phyloP scores from a whole-genome alignment of 2,113 vertebrate species.

The Carlito syrichta region DNA sequence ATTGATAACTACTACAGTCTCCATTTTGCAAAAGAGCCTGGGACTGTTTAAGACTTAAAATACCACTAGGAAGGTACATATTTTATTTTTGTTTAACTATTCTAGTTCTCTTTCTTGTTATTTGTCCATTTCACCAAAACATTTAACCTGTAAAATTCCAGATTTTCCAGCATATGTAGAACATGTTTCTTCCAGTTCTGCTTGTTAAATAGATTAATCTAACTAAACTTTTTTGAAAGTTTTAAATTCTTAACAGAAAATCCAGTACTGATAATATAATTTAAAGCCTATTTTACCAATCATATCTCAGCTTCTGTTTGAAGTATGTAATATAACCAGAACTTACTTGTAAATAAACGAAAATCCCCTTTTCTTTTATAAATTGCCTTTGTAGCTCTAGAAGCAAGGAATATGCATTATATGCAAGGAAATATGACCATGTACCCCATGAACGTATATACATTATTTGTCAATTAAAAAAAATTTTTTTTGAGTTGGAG shows the following conservation, averaged over 20 bases:
- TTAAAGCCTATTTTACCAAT: neutral
- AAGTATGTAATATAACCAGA: neutral
- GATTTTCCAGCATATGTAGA: neutral
- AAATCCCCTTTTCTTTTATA: neutral
- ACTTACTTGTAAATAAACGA: neutral
- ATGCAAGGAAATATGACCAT: neutral
- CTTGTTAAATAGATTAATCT: neutral
- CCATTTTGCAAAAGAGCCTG: neutral
- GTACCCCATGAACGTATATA: neutral
- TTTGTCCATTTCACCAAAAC: constrained; percentile 9
- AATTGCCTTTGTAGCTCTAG: neutral
- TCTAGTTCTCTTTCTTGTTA: neutral
- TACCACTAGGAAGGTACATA: neutral
- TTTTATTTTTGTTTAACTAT: neutral
- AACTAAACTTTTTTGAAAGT: neutral
- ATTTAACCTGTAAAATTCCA: neutral
- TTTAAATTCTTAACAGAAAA: constrained; percentile 1
- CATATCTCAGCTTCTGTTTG: neutral
- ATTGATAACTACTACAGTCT: neutral
- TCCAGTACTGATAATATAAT: neutral
- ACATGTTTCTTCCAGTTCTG: neutral
- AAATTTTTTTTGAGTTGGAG: no score
- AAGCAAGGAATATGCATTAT: neutral
- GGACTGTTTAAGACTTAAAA: neutral
- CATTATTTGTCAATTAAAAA: neutral